These are phyloP conservation scores for Atherinomorus stipes DNA, from an alignment of 2,113 vertebrate genomes.

Conservation along the genomic window DNA sequence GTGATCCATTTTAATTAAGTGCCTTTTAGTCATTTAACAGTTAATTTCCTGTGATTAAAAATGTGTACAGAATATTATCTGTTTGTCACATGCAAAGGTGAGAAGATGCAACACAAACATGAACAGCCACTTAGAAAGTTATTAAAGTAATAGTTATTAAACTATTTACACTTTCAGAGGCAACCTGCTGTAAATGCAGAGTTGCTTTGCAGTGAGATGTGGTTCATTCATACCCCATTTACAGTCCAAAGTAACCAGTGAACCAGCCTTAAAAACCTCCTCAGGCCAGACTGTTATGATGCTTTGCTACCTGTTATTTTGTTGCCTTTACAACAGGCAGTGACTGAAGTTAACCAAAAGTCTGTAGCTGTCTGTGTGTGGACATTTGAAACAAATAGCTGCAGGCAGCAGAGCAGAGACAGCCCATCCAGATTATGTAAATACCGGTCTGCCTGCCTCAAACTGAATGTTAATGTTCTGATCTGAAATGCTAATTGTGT, in stretches of 20 bases:
- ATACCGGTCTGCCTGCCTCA: conserved; percentile 72
- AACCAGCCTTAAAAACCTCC: conserved; percentile 1
- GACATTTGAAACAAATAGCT: conserved; percentile 78
- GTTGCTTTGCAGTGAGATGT: background rate
- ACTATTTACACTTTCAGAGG: background rate
- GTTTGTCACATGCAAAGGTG: background rate
- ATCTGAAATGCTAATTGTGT: conserved; percentile 80
- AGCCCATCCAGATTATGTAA: conserved; percentile 80
- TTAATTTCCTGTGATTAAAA: background rate
- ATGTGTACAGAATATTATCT: background rate
- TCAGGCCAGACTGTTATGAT: background rate
- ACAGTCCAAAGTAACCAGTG: conserved; percentile 9
- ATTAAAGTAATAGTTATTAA: background rate
- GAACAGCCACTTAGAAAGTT: too few relatives aligned
- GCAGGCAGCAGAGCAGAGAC: conserved; percentile 67
- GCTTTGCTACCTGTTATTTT: conserved; percentile 19
- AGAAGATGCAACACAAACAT: background rate
- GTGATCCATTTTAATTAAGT: background rate
- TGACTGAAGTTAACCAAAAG: conserved; percentile 59
- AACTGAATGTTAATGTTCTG: conserved; percentile 76
- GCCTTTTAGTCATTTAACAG: background rate
- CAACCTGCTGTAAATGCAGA: background rate
- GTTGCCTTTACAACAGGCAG: conserved; percentile 7
- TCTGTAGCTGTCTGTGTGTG: conserved; percentile 60
- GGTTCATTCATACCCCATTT: background rate